Evolutionary conservation across 2,888 invertebrate species (phyloP), one percentile per base, ranked within the genome.

Genomic region (Ectemnius continuus): DNA sequence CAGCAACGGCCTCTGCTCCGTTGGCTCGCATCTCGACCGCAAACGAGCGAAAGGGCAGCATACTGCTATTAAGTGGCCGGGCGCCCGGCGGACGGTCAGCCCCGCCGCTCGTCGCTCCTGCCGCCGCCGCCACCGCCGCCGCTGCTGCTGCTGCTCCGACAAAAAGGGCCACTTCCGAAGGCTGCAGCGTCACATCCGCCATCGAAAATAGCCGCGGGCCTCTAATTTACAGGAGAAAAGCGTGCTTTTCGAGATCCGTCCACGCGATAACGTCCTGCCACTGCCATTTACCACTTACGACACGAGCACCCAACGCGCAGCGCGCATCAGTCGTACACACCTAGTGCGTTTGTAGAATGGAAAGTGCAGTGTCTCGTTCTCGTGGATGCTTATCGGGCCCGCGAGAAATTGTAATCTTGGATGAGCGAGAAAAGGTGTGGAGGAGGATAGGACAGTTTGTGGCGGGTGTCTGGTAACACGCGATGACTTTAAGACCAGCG

Each of bases 111-210:
- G 23, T 23, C 23, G 23, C 2, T 3, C 3, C 23, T 3, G 23
- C 23, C 23, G 23, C 2, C 23, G 23, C 23, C 23, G 23, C 23
- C 23, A 3, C 23, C 23, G 23, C 23, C 23, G 23, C 23, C 2
- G 23, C 36, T 4, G 4, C 36, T 1, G 36, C 36, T 71, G 73
- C 57, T 75, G 76, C 73, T 64, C 62, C 67, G 61, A 76, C 84
- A 85, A 85, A 84, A 84, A 85, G 84, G 76, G 82, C 84, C 77
- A 85, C 85, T 85, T 84, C 85, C 85, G 82, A 85, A 85, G 84
- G 77, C 76, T 86, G 84, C 86, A 76, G 65, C 86, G 85, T 85
- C 85, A 85, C 82, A 85, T 86, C 85, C 85, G 86, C 80, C 81
- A 79, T 76, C 79, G 79, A 82, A 80, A 83, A 84, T 84, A 80